Conservation (phyloP, 2,888 invertebrate genomes). For the Labia minor region DNA sequence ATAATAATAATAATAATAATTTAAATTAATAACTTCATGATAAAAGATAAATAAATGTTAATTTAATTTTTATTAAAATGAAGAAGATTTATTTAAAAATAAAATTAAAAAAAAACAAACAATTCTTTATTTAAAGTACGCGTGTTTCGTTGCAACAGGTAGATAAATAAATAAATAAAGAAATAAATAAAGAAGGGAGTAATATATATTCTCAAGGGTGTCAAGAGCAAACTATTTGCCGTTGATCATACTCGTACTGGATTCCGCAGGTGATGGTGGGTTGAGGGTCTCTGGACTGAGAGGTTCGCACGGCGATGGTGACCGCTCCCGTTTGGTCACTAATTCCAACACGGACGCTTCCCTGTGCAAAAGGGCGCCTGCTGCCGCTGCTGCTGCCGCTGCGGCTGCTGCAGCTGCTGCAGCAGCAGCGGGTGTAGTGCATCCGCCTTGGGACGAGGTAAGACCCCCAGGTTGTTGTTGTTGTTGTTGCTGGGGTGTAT, state of each 20-base stretch:
- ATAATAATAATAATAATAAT: too few species aligned
- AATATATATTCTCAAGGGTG: too few species aligned
- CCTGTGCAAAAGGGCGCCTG: not conserved
- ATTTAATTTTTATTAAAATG: too few species aligned
- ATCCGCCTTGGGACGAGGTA: slow-evolving; percentile 14
- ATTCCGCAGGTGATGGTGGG: slow-evolving; percentile 81
- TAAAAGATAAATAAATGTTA: too few species aligned
- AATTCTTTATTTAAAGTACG: too few species aligned
- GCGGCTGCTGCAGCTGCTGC: slow-evolving; percentile 22
- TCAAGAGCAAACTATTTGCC: not conserved
- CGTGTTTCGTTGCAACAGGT: too few species aligned
- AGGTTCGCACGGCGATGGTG: slow-evolving; percentile 63
- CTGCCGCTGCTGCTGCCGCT: slow-evolving; percentile 22
- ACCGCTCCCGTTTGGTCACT: slow-evolving; percentile 72
- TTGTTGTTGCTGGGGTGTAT: slow-evolving; percentile 18
- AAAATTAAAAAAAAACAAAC: too few species aligned
- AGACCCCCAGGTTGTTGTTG: slow-evolving; percentile 18
- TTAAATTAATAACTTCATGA: too few species aligned
- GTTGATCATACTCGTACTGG: slow-evolving; percentile 45
- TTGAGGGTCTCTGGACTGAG: slow-evolving; percentile 82
- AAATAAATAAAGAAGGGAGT: too few species aligned
- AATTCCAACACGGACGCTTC: slow-evolving; percentile 52
- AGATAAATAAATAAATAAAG: too few species aligned
- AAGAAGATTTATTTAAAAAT: too few species aligned
- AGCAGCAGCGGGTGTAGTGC: slow-evolving; percentile 21